Evolutionary conservation across 2,888 invertebrate species (phyloP).

Genomic region (Meteorus colon): DNA sequence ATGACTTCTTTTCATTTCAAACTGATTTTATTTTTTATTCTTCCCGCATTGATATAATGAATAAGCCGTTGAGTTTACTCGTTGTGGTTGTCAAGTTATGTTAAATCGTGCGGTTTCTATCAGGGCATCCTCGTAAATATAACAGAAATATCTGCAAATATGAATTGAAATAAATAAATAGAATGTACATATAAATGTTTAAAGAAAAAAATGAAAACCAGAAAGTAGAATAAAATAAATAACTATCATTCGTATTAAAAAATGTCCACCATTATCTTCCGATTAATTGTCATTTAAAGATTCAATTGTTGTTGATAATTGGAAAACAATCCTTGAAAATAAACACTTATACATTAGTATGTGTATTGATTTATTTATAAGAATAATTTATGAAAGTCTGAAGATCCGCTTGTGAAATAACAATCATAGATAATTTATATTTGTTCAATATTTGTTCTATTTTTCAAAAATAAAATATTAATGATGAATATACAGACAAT

Average conservation of each 20-base stretch:
- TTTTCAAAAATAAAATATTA: background rate
- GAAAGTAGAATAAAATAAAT: background rate
- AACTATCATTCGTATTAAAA: background rate
- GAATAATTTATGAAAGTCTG: background rate
- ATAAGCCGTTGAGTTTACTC: constrained; percentile 17
- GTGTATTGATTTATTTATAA: background rate
- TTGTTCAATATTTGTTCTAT: constrained; percentile 1
- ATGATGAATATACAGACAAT: constrained; percentile 9
- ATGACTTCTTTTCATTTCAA: background rate
- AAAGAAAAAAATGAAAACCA: background rate
- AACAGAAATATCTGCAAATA: background rate
- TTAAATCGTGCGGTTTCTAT: background rate
- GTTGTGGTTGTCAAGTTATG: constrained; percentile 24
- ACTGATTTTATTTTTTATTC: background rate
- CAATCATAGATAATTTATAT: background rate
- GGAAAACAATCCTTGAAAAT: background rate
- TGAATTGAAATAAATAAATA: too few species aligned
- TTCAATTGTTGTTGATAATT: background rate
- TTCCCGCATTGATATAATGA: background rate
- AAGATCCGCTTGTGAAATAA: background rate
- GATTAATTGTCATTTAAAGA: background rate
- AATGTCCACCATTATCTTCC: background rate
- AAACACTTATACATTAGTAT: background rate
- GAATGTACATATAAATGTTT: too few species aligned
- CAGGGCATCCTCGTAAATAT: background rate